These are phyloP conservation scores for Anhinga anhinga DNA, from an alignment of 2,113 vertebrate genomes.

Conservation along the genomic window DNA sequence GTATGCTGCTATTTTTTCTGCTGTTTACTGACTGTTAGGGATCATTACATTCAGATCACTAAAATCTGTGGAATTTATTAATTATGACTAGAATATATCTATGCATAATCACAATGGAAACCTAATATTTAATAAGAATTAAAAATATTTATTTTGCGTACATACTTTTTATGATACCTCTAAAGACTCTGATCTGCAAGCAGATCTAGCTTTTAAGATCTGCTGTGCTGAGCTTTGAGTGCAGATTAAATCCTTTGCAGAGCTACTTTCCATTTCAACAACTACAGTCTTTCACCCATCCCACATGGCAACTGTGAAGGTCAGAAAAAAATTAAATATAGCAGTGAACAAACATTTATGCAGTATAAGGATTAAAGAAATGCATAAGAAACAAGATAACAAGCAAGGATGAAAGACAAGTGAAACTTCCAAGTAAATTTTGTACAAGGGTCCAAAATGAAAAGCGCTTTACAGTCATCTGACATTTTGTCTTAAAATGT, in stretches of 20 bases:
- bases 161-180: neutral
- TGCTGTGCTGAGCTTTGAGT: neutral
- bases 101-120: neutral
- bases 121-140: neutral
- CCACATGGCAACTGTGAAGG: neutral
- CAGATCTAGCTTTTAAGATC: neutral
- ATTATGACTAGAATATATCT: neutral
- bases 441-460: too few species aligned
- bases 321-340: neutral
- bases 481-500: neutral
- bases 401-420: neutral
- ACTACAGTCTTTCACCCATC: neutral
- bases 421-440: neutral
- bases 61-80: neutral
- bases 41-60: constrained; percentile 12
- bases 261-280: neutral
- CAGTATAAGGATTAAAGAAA: neutral
- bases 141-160: neutral
- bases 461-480: neutral
- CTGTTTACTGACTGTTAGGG: neutral
- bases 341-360: neutral
- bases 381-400: neutral
- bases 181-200: neutral
- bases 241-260: neutral
- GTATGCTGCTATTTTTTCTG: neutral